Percentiles rank a stretch among this genome's conserved stretches.
Evolutionary conservation across 2,113 vertebrate species (phyloP).

Genomic region (Gallinago media): DNA sequence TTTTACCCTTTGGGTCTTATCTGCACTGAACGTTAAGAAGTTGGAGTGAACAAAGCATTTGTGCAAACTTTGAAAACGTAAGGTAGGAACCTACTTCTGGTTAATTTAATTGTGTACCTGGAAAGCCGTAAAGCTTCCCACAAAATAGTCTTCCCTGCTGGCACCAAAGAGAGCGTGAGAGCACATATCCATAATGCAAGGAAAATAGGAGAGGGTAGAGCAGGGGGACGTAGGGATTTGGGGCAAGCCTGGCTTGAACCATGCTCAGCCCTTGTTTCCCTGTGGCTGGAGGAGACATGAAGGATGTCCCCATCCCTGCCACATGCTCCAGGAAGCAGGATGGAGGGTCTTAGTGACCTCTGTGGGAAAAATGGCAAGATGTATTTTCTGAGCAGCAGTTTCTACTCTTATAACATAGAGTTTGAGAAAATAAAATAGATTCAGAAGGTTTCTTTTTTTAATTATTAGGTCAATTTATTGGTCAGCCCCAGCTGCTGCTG

Average conservation of each 20-base stretch:
- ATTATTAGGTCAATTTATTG: background rate
- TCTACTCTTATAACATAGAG: background rate
- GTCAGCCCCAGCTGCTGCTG: background rate
- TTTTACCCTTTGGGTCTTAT: background rate
- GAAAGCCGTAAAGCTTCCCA: background rate
- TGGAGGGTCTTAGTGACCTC: background rate
- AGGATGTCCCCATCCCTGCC: background rate
- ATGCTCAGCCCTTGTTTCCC: background rate
- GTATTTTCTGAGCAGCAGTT: background rate
- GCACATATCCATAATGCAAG: background rate
- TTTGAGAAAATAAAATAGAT: background rate
- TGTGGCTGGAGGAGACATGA: fast-evolving
- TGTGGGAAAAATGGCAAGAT: background rate
- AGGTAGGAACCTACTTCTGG: background rate
- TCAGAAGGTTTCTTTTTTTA: background rate
- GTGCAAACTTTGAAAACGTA: background rate
- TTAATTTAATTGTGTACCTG: background rate
- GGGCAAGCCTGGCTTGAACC: background rate
- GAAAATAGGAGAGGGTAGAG: background rate
- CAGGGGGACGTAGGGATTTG: fast-evolving
- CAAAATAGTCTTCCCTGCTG: background rate
- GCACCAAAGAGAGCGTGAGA: background rate
- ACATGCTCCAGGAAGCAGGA: fast-evolving
- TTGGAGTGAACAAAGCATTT: background rate
- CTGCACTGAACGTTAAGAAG: background rate